Evolutionary conservation across 1,140 invertebrate genomes (phyloP).

Genomic region (Drosophila albomicans): DNA sequence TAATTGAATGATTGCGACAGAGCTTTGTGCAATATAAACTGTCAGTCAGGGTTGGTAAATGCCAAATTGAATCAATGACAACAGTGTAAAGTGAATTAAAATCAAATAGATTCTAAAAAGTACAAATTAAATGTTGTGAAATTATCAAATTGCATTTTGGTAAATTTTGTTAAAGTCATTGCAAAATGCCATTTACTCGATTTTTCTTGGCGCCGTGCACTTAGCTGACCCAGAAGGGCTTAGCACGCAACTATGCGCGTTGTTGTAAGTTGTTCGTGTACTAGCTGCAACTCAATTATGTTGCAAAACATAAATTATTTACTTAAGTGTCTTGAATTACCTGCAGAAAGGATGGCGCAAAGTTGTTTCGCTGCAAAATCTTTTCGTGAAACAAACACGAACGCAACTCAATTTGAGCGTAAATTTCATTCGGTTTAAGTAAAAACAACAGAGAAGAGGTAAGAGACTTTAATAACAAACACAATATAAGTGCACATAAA

Average conservation of each 20-base stretch:
- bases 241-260: background rate
- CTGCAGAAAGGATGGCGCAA: slow-evolving; percentile 48
- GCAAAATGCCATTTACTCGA: background rate
- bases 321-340: slow-evolving; percentile 67
- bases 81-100: background rate
- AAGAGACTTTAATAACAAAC: slow-evolving; percentile 76
- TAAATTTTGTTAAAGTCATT: background rate
- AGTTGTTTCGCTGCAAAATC: slow-evolving; percentile 55
- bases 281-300: slow-evolving; percentile 66
- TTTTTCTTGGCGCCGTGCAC: slow-evolving; percentile 5
- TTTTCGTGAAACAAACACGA: slow-evolving; percentile 56
- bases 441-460: slow-evolving; percentile 51
- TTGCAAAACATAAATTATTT: slow-evolving; percentile 72
- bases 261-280: slow-evolving; percentile 19
- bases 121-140: background rate
- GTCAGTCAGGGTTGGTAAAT: slow-evolving; percentile 37
- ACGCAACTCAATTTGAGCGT: slow-evolving; percentile 78
- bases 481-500: slow-evolving; percentile 81
- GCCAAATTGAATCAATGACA: slow-evolving; percentile 37
- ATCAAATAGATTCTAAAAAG: background rate
- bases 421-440: slow-evolving; percentile 67
- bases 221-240: slow-evolving; percentile 33
- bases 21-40: slow-evolving; percentile 18
- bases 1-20: slow-evolving; percentile 51
- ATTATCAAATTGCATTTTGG: background rate